Conservation (phyloP, 2,888 invertebrate genomes). For the Steinernema scapterisci region DNA sequence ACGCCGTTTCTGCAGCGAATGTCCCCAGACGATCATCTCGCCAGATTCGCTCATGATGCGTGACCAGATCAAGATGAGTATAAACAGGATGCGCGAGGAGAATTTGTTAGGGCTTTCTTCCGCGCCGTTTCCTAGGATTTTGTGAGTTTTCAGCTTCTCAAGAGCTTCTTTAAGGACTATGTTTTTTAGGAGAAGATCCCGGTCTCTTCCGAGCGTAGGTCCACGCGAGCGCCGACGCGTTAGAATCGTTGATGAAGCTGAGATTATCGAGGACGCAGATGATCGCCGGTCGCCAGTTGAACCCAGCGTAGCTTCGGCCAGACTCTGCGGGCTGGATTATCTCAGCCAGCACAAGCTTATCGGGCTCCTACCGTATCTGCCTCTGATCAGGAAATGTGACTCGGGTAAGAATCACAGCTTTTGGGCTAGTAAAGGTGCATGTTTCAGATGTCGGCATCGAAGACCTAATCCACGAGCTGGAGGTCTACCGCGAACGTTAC, state of each 20-base stretch:
- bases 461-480: slow-evolving; percentile 30
- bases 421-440: too few relatives aligned
- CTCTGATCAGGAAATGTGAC: slow-evolving; percentile 11
- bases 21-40: slow-evolving; percentile 22
- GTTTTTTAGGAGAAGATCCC: neutral
- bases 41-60: neutral
- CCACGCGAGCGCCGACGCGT: neutral
- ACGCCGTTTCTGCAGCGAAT: slow-evolving; percentile 24
- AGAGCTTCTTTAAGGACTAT: neutral
- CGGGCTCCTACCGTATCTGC: slow-evolving; percentile 5
- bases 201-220: neutral
- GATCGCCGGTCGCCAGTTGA: neutral
- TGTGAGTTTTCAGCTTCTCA: neutral
- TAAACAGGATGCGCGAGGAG: neutral
- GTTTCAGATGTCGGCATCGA: slow-evolving; percentile 21
- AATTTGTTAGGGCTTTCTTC: neutral
- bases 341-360: slow-evolving; percentile 21
- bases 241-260: neutral
- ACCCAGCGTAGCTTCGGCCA: neutral
- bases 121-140: neutral
- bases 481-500: slow-evolving; percentile 39
- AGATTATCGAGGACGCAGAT: neutral
- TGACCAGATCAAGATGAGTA: neutral
- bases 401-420: neutral
- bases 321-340: neutral